These are phyloP conservation scores for Mungos mungo DNA, from an alignment of 2,113 vertebrate genomes.

Conservation along the genomic window DNA sequence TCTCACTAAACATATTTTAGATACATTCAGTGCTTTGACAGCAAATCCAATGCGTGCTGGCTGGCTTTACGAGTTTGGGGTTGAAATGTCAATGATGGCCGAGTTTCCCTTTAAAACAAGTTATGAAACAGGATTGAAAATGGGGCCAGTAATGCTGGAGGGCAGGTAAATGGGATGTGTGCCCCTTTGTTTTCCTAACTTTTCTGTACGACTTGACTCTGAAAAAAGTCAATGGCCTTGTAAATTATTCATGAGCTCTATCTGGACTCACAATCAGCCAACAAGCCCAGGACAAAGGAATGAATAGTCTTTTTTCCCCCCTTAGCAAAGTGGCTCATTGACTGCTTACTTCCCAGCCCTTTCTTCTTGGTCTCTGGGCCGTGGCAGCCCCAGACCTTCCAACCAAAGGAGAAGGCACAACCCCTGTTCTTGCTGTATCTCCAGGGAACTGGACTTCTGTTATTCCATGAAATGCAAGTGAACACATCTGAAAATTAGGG, in stretches of 20 bases:
- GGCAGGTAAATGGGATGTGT: neutral
- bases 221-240: neutral
- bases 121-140: neutral
- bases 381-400: neutral
- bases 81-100: neutral
- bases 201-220: neutral
- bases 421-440: neutral
- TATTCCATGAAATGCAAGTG: neutral
- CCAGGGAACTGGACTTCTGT: neutral
- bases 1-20: neutral
- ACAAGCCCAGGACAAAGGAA: neutral
- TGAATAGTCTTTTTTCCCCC: neutral
- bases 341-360: neutral
- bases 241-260: constrained; percentile 47
- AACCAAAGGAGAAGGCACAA: neutral
- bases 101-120: neutral
- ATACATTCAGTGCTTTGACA: neutral
- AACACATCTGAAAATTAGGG: neutral
- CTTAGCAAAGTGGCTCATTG: neutral
- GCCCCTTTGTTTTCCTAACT: neutral
- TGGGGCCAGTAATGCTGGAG: neutral
- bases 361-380: neutral
- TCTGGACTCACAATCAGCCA: constrained; percentile 5
- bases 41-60: neutral
- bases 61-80: neutral